Evolutionary conservation across 2,797 vertebrate genomes (phyloP).

Genomic region (Rhinichthys osculus): DNA sequence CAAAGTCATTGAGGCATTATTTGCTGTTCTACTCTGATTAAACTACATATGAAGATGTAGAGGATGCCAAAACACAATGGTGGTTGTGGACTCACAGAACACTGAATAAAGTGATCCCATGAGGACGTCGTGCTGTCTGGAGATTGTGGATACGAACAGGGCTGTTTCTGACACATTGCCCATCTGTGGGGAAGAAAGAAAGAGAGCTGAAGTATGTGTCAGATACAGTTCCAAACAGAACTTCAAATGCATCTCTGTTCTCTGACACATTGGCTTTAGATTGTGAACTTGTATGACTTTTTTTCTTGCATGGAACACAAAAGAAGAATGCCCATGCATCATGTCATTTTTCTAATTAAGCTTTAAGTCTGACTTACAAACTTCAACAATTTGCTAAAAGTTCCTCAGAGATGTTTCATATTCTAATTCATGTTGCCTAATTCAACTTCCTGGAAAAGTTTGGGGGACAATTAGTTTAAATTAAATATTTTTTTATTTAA

Average conservation of each 20-base stretch:
- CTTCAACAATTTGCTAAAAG: neutral
- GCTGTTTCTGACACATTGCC: slow-evolving; percentile 79
- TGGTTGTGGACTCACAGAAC: slow-evolving; percentile 79
- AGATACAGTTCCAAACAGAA: slow-evolving; percentile 15
- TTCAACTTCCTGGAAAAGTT: neutral
- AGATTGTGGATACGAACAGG: slow-evolving; percentile 80
- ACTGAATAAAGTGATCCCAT: slow-evolving; percentile 82
- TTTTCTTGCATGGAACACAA: too few species aligned
- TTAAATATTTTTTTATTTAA: too few species aligned
- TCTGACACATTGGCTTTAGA: neutral
- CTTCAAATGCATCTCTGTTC: slow-evolving; percentile 26
- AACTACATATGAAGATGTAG: neutral
- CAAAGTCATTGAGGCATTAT: neutral
- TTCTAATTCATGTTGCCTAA: neutral
- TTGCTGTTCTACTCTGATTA: neutral
- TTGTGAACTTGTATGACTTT: neutral
- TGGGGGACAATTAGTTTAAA: too few species aligned
- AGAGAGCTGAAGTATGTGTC: neutral
- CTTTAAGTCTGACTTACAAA: neutral
- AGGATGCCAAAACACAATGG: neutral
- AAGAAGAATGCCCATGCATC: too few species aligned
- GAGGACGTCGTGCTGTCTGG: slow-evolving; percentile 81
- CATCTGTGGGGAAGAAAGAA: slow-evolving; percentile 76
- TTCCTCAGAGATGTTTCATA: neutral
- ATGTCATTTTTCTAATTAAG: neutral